A percentile compares a stretch with the other conserved stretches of the same genome.
Evolutionary conservation across 2,888 invertebrate genomes (phyloP).

Genomic region (Bhutanitis thaidina): DNA sequence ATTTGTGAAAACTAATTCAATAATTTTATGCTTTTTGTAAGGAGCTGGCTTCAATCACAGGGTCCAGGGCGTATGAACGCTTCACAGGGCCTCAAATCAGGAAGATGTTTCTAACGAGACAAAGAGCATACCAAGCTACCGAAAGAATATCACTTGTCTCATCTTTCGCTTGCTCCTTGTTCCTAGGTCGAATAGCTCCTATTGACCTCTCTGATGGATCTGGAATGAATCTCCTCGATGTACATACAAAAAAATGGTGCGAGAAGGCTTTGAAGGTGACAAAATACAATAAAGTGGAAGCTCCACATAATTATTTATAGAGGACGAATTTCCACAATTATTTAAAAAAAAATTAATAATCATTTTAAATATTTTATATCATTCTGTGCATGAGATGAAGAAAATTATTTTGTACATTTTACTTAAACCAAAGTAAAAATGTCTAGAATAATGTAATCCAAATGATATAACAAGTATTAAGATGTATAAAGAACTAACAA

Average conservation of each 20-base stretch:
- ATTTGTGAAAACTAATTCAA: no score
- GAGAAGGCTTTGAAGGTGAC: conserved; percentile 84
- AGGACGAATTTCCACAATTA: no score
- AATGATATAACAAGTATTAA: no score
- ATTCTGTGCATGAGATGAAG: no score
- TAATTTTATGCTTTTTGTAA: conserved; percentile 26
- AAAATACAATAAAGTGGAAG: neutral
- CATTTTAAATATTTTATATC: no score
- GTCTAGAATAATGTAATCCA: no score
- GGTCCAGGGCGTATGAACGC: conserved; percentile 92
- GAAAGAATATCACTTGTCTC: conserved; percentile 95
- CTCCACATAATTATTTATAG: no score
- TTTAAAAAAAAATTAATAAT: no score
- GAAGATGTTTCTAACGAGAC: conserved; percentile 87
- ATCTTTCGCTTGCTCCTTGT: conserved; percentile 93
- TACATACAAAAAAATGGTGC: conserved; percentile 88
- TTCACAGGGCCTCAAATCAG: conserved; percentile 97
- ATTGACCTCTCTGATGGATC: conserved; percentile 96
- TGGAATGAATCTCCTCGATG: conserved; percentile 97
- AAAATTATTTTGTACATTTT: no score
- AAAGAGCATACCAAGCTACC: conserved; percentile 75
- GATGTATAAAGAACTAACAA: no score
- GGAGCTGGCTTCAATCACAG: conserved; percentile 90
- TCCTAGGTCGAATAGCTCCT: conserved; percentile 92
- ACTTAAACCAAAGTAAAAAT: no score